Evolutionary conservation across 2,888 invertebrate genomes (phyloP).

Genomic region (Camptogramma bilineatum): DNA sequence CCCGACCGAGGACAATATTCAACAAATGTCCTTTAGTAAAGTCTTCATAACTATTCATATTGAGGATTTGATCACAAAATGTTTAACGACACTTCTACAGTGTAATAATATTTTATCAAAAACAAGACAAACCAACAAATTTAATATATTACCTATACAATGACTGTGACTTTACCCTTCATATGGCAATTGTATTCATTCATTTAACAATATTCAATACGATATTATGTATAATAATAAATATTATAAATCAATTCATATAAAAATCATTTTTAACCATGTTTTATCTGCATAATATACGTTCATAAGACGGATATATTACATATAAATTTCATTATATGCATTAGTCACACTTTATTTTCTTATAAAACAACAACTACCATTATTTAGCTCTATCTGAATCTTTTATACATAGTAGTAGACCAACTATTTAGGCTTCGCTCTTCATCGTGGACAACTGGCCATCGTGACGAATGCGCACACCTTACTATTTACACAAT

Average conservation of each 20-base stretch:
- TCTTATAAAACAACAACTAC: slow-evolving; percentile 85
- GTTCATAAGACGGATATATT: slow-evolving; percentile 84
- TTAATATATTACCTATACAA: slow-evolving; percentile 62
- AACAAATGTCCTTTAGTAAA: slow-evolving; percentile 84
- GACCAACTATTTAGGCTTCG: slow-evolving; percentile 74
- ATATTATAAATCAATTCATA: slow-evolving; percentile 80
- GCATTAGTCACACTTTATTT: slow-evolving; percentile 77
- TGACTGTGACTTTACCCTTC: slow-evolving; percentile 52
- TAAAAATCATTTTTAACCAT: slow-evolving; percentile 82
- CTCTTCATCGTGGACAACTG: slow-evolving; percentile 50
- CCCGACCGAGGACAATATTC: slow-evolving; percentile 80
- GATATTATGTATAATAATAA: slow-evolving; percentile 74
- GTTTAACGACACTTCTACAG: slow-evolving; percentile 82
- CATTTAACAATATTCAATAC: slow-evolving; percentile 67
- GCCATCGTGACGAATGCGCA: slow-evolving; percentile 40
- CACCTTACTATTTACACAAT: slow-evolving; percentile 37
- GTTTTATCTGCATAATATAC: slow-evolving; percentile 73
- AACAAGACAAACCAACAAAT: slow-evolving; percentile 73
- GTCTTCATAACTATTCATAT: slow-evolving; percentile 81
- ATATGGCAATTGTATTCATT: slow-evolving; percentile 42
- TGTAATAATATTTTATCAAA: slow-evolving; percentile 72
- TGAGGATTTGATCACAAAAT: slow-evolving; percentile 82
- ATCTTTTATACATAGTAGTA: slow-evolving; percentile 66
- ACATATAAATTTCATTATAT: slow-evolving; percentile 82
- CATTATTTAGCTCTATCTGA: slow-evolving; percentile 72